Conservation (phyloP, 2,797 vertebrate species). For the Bufotes viridis region DNA sequence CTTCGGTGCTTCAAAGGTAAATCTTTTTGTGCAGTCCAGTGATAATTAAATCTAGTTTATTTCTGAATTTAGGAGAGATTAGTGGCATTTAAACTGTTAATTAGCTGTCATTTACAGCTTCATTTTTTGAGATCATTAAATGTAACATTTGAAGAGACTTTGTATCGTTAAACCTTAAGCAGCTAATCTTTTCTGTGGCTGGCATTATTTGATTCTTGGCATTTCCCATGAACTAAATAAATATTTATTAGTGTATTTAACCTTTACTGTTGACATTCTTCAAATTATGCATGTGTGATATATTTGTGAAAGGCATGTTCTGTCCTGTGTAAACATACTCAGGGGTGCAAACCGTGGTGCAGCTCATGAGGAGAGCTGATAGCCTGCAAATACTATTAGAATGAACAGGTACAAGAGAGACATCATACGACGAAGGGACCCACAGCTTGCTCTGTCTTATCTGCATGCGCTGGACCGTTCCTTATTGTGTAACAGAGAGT, state of each 20-base stretch:
- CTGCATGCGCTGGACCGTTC: not conserved
- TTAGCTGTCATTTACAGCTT: not conserved
- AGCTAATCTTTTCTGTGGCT: not conserved
- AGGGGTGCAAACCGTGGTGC: not conserved
- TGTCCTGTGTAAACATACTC: constrained; percentile 9
- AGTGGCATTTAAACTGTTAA: constrained; percentile 4
- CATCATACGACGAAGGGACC: not conserved
- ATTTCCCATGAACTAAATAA: constrained; percentile 33
- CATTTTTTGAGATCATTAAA: not conserved
- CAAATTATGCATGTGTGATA: constrained; percentile 1
- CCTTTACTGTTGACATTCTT: constrained; percentile 32
- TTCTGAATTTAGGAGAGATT: not conserved
- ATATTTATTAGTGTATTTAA: constrained; percentile 36
- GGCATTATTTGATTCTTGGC: constrained; percentile 5
- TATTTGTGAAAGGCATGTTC: constrained; percentile 14
- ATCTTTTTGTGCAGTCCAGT: not conserved
- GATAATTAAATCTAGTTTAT: not conserved
- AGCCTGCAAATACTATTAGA: not conserved
- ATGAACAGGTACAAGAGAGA: not conserved
- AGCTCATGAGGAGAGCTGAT: not conserved
- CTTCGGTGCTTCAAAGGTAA: not conserved
- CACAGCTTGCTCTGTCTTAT: not conserved
- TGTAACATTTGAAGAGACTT: not conserved
- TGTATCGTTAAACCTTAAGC: not conserved
- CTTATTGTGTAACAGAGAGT: not conserved